phyloP scores from a whole-genome alignment of 2,888 invertebrate genomes.

The Eledona agricola region DNA sequence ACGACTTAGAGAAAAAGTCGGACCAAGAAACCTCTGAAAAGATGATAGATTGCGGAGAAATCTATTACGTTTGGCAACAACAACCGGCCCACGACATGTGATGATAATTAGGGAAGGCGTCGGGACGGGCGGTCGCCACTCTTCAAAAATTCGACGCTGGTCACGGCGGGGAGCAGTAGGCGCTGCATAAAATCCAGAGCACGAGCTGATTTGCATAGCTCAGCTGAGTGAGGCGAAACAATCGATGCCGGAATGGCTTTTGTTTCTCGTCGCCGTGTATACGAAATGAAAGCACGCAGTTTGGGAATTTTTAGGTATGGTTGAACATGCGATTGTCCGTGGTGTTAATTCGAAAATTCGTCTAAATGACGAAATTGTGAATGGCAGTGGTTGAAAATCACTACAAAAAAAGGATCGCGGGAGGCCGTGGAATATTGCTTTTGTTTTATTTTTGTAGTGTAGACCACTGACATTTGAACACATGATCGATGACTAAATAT shows the following conservation, averaged over 20 bases:
- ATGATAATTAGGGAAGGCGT: conserved; percentile 21
- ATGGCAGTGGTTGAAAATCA: too few species aligned
- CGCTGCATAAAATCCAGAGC: conserved; percentile 63
- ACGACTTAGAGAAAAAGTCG: conserved; percentile 51
- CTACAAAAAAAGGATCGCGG: too few species aligned
- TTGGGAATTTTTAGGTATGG: conserved; percentile 6
- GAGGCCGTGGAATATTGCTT: too few species aligned
- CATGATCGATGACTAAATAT: too few species aligned
- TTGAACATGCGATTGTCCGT: too few species aligned
- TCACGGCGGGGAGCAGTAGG: conserved; percentile 47
- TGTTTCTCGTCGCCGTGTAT: conserved; percentile 36
- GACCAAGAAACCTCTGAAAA: conserved; percentile 25
- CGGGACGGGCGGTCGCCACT: conserved; percentile 8
- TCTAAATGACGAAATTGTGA: too few species aligned
- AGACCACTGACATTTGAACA: too few species aligned
- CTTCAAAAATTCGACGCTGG: conserved; percentile 4
- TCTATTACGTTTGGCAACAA: conserved; percentile 8
- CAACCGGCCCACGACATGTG: not conserved
- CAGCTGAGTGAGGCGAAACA: conserved; percentile 63
- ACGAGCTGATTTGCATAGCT: conserved; percentile 64
- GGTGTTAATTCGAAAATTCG: too few species aligned
- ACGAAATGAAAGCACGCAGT: conserved; percentile 7
- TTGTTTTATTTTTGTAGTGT: too few species aligned
- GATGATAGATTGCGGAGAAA: conserved; percentile 30
- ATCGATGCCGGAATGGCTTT: conserved; percentile 55